Evolutionary conservation across 2,888 invertebrate genomes (phyloP).

Genomic region (Diarsia brunnea): DNA sequence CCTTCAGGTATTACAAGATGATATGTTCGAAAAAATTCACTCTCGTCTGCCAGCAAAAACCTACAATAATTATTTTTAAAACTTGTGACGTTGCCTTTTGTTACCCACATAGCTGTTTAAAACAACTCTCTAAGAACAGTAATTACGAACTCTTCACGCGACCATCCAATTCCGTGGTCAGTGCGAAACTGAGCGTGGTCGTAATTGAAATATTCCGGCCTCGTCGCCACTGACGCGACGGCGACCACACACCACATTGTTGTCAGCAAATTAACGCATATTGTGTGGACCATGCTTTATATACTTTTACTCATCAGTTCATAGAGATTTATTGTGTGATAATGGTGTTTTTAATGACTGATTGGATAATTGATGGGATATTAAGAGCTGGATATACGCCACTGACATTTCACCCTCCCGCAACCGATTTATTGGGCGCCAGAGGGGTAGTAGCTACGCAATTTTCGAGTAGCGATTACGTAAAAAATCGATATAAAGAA

Average conservation of each 20-base stretch:
- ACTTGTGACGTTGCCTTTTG: not conserved
- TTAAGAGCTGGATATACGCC: too few species aligned
- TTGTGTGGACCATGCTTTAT: constrained; percentile 66
- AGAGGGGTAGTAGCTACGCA: too few species aligned
- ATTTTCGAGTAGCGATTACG: too few species aligned
- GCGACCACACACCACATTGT: constrained; percentile 75
- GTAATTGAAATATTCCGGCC: constrained; percentile 70
- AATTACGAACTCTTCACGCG: constrained; percentile 38
- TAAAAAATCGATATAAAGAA: too few species aligned
- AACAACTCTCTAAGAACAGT: constrained; percentile 18
- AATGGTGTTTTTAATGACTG: not conserved
- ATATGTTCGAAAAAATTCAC: not conserved
- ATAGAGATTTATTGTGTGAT: constrained; percentile 1
- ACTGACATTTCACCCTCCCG: too few species aligned
- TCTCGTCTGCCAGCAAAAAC: not conserved
- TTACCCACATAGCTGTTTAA: not conserved
- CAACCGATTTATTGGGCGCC: too few species aligned
- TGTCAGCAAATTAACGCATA: constrained; percentile 80
- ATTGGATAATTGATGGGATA: not conserved
- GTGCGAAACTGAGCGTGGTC: constrained; percentile 35
- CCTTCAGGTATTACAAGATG: not conserved
- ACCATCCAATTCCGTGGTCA: constrained; percentile 33
- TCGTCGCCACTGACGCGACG: constrained; percentile 68
- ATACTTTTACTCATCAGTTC: constrained; percentile 40
- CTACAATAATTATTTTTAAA: not conserved